Percentiles rank a stretch among this genome's conserved stretches.
phyloP scores from a whole-genome alignment of 1,140 invertebrate species.

The Acarapis woodi region DNA sequence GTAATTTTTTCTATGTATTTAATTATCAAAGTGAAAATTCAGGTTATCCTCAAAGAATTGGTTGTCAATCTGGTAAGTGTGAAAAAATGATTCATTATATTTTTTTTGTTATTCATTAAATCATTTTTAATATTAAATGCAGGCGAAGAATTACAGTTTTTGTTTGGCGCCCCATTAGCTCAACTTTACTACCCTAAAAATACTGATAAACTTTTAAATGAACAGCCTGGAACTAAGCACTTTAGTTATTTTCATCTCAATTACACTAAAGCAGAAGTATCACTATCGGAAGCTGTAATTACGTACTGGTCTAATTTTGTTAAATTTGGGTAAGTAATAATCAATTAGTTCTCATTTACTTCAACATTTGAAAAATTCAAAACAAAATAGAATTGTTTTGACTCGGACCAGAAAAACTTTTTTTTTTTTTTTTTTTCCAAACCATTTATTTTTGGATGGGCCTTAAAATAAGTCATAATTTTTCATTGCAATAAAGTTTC shows the following conservation, averaged over 20 bases:
- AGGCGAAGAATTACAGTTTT: slow-evolving; percentile 25
- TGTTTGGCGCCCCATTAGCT: slow-evolving; percentile 34
- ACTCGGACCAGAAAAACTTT: no score
- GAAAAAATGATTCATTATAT: no score
- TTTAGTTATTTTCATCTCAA: slow-evolving; percentile 21
- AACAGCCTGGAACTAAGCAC: slow-evolving; percentile 33
- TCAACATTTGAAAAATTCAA: no score
- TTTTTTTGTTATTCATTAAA: no score
- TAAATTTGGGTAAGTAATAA: slow-evolving; percentile 19
- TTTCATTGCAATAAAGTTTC: no score
- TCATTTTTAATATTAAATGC: no score
- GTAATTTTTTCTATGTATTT: slow-evolving; percentile 66
- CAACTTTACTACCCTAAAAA: no score
- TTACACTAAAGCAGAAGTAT: slow-evolving; percentile 39
- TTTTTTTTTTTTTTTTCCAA: no score
- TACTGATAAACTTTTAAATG: no score
- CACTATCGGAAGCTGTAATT: slow-evolving; percentile 39
- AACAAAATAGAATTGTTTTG: no score
- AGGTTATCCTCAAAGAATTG: slow-evolving; percentile 27
- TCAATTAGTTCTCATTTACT: background rate
- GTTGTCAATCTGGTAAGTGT: slow-evolving; percentile 19
- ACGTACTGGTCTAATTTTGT: slow-evolving; percentile 24
- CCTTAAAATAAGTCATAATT: no score
- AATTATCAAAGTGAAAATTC: slow-evolving; percentile 34
- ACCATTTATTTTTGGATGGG: no score